Evolutionary conservation across 2,797 vertebrate species (phyloP).

Genomic region (Pipistrellus pipistrellus): DNA sequence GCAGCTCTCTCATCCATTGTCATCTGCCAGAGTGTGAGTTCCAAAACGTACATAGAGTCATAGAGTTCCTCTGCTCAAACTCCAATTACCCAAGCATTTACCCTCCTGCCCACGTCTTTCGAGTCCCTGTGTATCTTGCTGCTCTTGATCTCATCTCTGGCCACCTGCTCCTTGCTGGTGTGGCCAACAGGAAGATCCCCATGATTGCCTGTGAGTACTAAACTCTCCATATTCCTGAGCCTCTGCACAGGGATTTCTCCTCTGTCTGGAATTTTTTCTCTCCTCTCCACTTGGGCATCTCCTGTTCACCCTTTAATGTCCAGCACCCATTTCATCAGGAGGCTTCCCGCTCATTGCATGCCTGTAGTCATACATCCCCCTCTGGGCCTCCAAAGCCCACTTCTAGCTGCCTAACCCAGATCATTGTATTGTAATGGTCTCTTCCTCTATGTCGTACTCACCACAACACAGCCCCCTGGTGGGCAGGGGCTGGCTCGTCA

Average conservation of each 20-base stretch:
- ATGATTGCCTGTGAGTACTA: background rate
- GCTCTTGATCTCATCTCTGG: background rate
- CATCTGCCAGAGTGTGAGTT: background rate
- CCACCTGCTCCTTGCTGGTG: accelerated
- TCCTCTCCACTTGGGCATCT: background rate
- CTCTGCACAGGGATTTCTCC: background rate
- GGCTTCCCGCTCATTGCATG: background rate
- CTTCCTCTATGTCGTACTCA: background rate
- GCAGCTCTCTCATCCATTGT: background rate
- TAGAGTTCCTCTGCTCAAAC: background rate
- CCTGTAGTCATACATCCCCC: accelerated
- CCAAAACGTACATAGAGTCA: background rate
- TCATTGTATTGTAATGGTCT: too few relatives aligned
- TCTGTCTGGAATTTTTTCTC: background rate
- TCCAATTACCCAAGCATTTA: background rate
- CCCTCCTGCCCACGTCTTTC: background rate
- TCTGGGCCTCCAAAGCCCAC: background rate
- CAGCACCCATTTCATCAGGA: background rate
- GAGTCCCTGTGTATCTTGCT: background rate
- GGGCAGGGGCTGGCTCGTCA: background rate
- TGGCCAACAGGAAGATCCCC: background rate
- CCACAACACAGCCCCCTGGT: background rate
- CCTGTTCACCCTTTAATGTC: background rate
- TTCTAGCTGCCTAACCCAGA: background rate
- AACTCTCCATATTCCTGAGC: background rate